phyloP scores from a whole-genome alignment of 2,888 invertebrate genomes.

The Entomobrya multifasciata region DNA sequence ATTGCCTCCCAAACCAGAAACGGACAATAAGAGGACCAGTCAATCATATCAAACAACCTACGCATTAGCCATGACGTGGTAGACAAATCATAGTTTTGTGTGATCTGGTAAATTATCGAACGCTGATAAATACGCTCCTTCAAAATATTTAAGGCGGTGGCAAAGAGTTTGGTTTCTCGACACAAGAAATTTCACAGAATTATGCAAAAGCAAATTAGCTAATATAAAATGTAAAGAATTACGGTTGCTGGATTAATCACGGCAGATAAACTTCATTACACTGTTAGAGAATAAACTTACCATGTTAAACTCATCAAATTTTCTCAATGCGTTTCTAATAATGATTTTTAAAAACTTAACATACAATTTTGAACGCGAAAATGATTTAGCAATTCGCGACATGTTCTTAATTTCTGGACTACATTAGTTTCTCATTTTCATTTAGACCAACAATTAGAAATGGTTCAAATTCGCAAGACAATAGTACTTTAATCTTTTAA shows the following conservation, averaged over 20 bases:
- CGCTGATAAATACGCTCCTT: constrained; percentile 20
- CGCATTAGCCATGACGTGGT: constrained; percentile 40
- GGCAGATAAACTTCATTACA: no score
- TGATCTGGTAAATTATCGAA: constrained; percentile 26
- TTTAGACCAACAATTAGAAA: no score
- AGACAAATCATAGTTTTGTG: constrained; percentile 47
- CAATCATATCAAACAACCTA: constrained; percentile 47
- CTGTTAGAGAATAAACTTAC: no score
- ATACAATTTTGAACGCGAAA: no score
- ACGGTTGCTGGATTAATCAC: background rate
- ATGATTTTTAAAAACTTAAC: no score
- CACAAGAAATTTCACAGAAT: no score
- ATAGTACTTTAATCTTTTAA: no score
- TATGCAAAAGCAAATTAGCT: background rate
- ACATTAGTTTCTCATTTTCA: no score
- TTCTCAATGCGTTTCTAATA: background rate
- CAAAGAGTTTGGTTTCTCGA: no score
- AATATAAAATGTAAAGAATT: background rate
- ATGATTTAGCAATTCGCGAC: no score
- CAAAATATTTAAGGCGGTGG: background rate
- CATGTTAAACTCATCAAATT: background rate
- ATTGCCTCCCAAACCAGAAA: constrained; percentile 5
- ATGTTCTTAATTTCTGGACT: no score
- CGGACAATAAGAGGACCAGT: constrained; percentile 10
- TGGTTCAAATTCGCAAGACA: no score